Evolutionary conservation across 2,888 invertebrate genomes (phyloP).

Genomic region (Lottia scabra): DNA sequence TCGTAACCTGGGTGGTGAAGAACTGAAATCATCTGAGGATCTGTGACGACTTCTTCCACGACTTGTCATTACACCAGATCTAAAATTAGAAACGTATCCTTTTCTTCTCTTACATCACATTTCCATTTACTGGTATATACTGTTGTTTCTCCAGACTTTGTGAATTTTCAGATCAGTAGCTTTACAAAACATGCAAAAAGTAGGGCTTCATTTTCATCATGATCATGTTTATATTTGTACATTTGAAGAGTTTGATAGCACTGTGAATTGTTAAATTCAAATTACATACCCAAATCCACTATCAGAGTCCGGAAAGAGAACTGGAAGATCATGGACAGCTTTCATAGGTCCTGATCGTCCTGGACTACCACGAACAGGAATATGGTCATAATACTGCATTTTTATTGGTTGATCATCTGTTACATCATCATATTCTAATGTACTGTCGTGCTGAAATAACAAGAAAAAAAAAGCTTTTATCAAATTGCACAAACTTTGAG

Average conservation of each 20-base stretch:
- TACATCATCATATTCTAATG: background rate
- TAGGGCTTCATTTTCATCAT: too few species aligned
- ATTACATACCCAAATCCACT: slow-evolving; percentile 56
- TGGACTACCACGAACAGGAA: slow-evolving; percentile 11
- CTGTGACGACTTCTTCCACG: slow-evolving; percentile 31
- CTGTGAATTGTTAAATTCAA: too few species aligned
- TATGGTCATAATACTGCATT: slow-evolving; percentile 20
- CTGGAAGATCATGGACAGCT: slow-evolving; percentile 27
- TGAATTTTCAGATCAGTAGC: too few species aligned
- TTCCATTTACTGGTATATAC: too few species aligned
- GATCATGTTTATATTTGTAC: too few species aligned
- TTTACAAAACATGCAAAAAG: too few species aligned
- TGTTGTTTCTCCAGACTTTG: too few species aligned
- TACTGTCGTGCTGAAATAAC: background rate
- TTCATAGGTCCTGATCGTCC: slow-evolving; percentile 21
- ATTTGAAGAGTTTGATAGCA: too few species aligned
- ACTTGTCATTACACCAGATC: background rate
- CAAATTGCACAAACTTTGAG: too few species aligned
- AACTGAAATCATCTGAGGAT: slow-evolving; percentile 41
- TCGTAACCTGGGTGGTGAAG: slow-evolving; percentile 12
- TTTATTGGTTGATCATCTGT: background rate
- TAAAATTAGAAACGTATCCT: background rate
- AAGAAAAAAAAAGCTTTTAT: too few species aligned
- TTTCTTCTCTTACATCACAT: background rate
- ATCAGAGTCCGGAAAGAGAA: slow-evolving; percentile 52